phyloP scores from a whole-genome alignment of 2,797 vertebrate species.

The Oophaga sylvatica region DNA sequence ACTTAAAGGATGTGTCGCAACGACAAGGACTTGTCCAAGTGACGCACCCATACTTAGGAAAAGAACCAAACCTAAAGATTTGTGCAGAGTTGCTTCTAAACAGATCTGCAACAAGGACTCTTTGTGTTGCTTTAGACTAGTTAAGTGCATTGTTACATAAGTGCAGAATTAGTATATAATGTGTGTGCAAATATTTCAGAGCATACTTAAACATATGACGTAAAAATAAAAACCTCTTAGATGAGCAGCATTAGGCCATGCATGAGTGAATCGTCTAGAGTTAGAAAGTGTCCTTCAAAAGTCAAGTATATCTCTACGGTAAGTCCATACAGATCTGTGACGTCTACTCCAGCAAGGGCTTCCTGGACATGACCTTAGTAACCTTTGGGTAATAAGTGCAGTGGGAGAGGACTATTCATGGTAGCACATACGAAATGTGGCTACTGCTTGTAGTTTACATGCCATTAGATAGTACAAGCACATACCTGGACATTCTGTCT shows the following conservation, averaged over 20 bases:
- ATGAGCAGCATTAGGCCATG: slow-evolving; percentile 36
- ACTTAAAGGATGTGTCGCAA: neutral
- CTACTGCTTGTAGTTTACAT: slow-evolving; percentile 26
- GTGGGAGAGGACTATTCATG: slow-evolving; percentile 32
- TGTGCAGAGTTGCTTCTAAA: slow-evolving; percentile 1
- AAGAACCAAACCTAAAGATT: neutral
- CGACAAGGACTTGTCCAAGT: neutral
- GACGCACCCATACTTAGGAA: neutral
- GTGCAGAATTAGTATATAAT: slow-evolving; percentile 50
- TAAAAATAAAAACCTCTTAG: slow-evolving; percentile 9
- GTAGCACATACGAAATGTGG: neutral
- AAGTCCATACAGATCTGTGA: slow-evolving; percentile 19
- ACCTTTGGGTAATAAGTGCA: neutral
- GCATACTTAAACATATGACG: slow-evolving; percentile 28
- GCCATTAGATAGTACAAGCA: slow-evolving; percentile 6
- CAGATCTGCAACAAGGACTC: slow-evolving; percentile 4
- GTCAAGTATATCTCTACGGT: slow-evolving; percentile 15
- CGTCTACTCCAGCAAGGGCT: slow-evolving; percentile 13
- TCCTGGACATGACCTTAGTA: neutral
- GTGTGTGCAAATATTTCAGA: slow-evolving; percentile 52
- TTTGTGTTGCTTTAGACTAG: slow-evolving; percentile 20
- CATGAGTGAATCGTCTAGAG: neutral
- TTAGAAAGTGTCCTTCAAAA: neutral
- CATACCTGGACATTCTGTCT: slow-evolving; percentile 50
- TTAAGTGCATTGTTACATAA: slow-evolving; percentile 54